These are phyloP conservation scores for Felis chaus DNA, from an alignment of 2,113 vertebrate genomes.

Conservation along the genomic window DNA sequence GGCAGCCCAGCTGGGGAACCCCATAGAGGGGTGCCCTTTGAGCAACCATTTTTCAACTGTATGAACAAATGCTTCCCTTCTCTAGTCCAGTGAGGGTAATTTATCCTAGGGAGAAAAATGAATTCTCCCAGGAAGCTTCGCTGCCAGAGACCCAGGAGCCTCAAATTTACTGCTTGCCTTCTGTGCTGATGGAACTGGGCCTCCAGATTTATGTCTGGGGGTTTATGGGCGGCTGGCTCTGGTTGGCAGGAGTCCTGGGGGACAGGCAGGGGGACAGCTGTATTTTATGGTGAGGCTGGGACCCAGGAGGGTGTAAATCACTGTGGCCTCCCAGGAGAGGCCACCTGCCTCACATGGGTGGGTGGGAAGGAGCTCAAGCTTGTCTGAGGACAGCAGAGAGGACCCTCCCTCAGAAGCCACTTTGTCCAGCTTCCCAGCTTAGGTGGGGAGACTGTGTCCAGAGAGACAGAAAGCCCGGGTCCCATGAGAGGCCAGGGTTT, in stretches of 20 bases:
- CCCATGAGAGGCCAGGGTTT: background rate
- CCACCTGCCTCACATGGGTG: fast-evolving
- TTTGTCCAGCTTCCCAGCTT: background rate
- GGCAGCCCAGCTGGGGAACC: background rate
- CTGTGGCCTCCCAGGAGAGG: background rate
- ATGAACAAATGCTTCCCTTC: constrained; percentile 49
- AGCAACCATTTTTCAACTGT: constrained; percentile 60
- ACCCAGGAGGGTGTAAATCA: background rate
- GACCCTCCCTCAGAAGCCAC: background rate
- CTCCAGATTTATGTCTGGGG: constrained; percentile 69
- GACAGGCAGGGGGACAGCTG: constrained; percentile 40
- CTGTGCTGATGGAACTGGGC: constrained; percentile 41
- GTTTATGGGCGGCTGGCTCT: constrained; percentile 56
- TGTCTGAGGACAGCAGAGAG: background rate
- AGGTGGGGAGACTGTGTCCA: background rate
- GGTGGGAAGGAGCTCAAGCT: background rate
- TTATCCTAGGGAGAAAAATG: constrained; percentile 66
- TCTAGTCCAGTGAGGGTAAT: constrained; percentile 42
- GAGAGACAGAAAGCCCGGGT: background rate
- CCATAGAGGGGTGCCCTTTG: background rate
- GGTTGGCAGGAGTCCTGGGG: constrained; percentile 61
- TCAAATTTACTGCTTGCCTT: constrained; percentile 72
- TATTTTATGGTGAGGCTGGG: constrained; percentile 67
- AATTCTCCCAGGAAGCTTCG: constrained; percentile 54
- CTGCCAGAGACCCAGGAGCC: constrained; percentile 59